These are phyloP conservation scores for rat (Rattus norvegicus) DNA, from an alignment of 2,113 vertebrate species.

Conservation along the genomic window DNA sequence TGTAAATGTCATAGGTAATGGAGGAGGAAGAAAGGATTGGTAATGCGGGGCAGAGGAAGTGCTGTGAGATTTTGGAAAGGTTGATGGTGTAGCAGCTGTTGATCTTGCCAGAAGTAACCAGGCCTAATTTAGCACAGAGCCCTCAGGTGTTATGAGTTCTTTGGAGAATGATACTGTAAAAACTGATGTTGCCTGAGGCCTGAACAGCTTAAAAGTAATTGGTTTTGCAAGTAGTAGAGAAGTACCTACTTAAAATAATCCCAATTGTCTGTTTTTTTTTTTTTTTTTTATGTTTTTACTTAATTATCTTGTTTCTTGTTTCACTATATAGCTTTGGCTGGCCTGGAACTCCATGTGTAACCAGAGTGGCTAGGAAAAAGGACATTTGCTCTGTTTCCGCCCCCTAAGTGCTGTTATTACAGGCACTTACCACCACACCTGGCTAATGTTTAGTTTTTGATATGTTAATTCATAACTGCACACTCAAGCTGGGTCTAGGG, in stretches of 20 bases:
- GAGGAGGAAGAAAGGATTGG: background rate
- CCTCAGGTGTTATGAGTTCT: background rate
- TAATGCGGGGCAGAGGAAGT: conserved; percentile 16
- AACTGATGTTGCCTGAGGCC: background rate
- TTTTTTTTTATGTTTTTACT: background rate
- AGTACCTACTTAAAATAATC: background rate
- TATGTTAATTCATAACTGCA: conserved; percentile 23
- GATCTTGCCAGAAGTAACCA: background rate
- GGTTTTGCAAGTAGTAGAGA: conserved; percentile 1
- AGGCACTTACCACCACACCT: background rate
- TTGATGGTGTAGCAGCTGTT: background rate
- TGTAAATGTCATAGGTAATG: background rate
- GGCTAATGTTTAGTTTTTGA: conserved; percentile 34
- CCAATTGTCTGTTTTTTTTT: background rate
- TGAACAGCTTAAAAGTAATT: conserved; percentile 1
- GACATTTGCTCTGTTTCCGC: background rate
- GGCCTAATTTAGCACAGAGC: background rate
- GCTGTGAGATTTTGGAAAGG: background rate
- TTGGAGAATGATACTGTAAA: background rate
- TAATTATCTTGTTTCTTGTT: background rate
- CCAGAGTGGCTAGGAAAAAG: background rate
- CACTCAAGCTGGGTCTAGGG: background rate
- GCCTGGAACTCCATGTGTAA: background rate
- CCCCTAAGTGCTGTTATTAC: background rate
- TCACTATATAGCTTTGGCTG: background rate